Percentiles rank a stretch among this genome's conserved stretches.
Evolutionary conservation across 2,888 invertebrate genomes (phyloP).

Genomic region (Nomada ruficornis): DNA sequence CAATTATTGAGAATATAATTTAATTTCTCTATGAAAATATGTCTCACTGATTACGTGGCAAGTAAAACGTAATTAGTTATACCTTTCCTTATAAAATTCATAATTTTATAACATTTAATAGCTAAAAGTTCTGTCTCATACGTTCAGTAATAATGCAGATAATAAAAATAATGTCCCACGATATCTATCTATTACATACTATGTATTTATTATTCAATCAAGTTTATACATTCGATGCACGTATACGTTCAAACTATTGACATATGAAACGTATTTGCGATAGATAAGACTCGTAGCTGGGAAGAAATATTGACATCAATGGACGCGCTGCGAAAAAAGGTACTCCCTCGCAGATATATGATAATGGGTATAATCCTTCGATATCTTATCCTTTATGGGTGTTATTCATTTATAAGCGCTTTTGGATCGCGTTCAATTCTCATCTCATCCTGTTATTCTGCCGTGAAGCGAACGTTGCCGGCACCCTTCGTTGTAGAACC

Average conservation of each 20-base stretch:
- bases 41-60: too few relatives aligned
- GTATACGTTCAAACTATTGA: conserved; percentile 31
- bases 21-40: too few relatives aligned
- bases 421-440: conserved; percentile 80
- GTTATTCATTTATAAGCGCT: conserved; percentile 78
- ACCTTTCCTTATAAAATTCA: too few relatives aligned
- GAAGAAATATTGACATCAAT: conserved; percentile 49
- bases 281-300: conserved; percentile 38
- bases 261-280: conserved; percentile 42
- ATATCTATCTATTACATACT: too few relatives aligned
- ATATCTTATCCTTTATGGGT: conserved; percentile 76
- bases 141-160: too few relatives aligned
- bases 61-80: too few relatives aligned
- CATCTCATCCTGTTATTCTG: conserved; percentile 45
- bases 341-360: conserved; percentile 65
- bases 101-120: too few relatives aligned
- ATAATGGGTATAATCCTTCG: conserved; percentile 75
- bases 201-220: not conserved
- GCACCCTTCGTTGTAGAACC: conserved; percentile 46
- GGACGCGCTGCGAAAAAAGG: conserved; percentile 45
- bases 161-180: too few relatives aligned
- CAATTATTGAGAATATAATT: too few relatives aligned
- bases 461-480: conserved; percentile 31
- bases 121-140: too few relatives aligned
- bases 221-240: conserved; percentile 12